Percentiles rank a stretch among this genome's conserved stretches.
Evolutionary conservation across 1,140 invertebrate species (phyloP).

Genomic region (Papilio helenus): DNA sequence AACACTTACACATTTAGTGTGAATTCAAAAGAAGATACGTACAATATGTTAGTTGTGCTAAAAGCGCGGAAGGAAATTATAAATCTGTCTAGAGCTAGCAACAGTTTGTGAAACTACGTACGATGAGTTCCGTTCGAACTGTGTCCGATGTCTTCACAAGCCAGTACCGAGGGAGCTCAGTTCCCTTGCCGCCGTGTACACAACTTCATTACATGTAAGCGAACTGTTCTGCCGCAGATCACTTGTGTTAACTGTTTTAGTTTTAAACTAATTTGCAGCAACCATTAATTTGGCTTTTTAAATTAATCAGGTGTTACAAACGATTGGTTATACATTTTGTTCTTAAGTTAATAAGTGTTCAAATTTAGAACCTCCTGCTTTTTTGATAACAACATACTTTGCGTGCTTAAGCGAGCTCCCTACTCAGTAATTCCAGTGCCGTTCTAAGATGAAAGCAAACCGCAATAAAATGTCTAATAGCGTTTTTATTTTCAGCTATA

Average conservation of each 20-base stretch:
- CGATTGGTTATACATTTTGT: background rate
- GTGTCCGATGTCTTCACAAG: background rate
- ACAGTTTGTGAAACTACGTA: slow-evolving; percentile 11
- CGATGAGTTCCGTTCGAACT: slow-evolving; percentile 11
- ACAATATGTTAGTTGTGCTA: background rate
- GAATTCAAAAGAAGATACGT: slow-evolving; percentile 4
- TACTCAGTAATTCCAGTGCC: background rate
- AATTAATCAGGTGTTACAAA: background rate
- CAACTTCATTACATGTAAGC: slow-evolving; percentile 16
- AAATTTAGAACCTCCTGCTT: too few relatives aligned
- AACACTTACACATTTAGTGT: background rate
- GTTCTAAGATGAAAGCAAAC: slow-evolving; percentile 4
- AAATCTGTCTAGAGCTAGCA: background rate
- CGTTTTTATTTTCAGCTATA: slow-evolving; percentile 18
- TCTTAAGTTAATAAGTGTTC: background rate
- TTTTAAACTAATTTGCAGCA: slow-evolving; percentile 10
- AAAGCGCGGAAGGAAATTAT: slow-evolving; percentile 24
- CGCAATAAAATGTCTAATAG: slow-evolving; percentile 25
- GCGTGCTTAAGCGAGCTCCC: background rate
- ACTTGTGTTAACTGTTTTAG: slow-evolving; percentile 23
- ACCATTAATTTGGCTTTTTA: background rate
- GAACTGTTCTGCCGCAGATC: slow-evolving; percentile 16
- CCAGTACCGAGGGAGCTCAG: background rate
- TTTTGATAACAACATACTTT: background rate
- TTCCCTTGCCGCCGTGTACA: background rate